Evolutionary conservation across 2,797 vertebrate genomes (phyloP), one percentile per base, ranked within the genome.

Genomic region (Eospalax fontanierii): DNA sequence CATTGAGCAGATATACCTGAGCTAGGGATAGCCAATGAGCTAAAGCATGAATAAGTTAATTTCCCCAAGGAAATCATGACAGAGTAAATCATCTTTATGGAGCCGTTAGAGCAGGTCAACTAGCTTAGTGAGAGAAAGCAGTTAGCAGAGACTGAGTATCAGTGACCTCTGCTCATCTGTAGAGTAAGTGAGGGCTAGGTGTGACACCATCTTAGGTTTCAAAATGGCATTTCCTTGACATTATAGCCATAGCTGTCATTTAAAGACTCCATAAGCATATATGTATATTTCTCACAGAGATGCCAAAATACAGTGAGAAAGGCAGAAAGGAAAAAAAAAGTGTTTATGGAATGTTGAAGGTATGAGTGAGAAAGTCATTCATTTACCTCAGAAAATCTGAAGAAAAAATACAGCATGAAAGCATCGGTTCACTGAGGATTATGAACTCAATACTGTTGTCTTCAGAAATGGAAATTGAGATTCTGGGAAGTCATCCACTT

Each of bases 41-140:
- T 80, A 93, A 89, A 91, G 16, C 35, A 93, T 88, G 38, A 21
- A 10, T 22, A 94, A 95, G 15, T 88, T 85, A 82, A 89, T 89
- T 86, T 40, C 40, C 33, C 63, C 28, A 82, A 78, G 79, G 40
- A 79, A 86, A 86, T 80, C 21, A 76, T 38, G 15, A 50, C 35
- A 94, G 40, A 81, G 24, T 16, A 88, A 35, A 83, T 1, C 26
- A 57, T 74, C 28, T 87, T 75, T 80, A 35, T 66, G 65, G 22
- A 57, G 61, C 61, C 40, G 18, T 82, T 40, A 28, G 26, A 22
- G 11, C 22, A 87, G 59, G 40, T 74, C 50, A 93, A 15, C 65
- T 28, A 89, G 35, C 8, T 83, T 21, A 93, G 30, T 16, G 26
- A 63, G 33, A 66, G 38, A 80, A 84, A 82, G 30, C 7, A 90